phyloP scores from a whole-genome alignment of 1,140 invertebrate species.

The Bacillus rossius region DNA sequence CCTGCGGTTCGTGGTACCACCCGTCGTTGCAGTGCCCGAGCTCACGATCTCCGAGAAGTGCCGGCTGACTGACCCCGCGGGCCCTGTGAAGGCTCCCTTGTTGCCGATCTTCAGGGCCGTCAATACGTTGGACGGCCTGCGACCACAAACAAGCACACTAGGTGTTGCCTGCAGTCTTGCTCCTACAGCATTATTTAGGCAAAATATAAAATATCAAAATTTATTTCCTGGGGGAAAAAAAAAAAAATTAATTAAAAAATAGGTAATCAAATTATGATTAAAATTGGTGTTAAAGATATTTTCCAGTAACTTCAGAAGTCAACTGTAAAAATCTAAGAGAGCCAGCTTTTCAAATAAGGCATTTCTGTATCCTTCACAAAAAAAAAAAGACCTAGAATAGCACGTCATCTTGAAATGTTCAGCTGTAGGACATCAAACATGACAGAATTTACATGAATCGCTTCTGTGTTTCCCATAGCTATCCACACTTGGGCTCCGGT shows the following conservation, averaged over 20 bases:
- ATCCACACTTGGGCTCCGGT: too few relatives aligned
- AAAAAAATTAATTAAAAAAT: neutral
- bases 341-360: too few relatives aligned
- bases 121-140: slow-evolving; percentile 41
- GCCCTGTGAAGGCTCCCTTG: neutral
- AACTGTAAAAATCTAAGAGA: too few relatives aligned
- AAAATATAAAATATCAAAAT: neutral
- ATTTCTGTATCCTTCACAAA: too few relatives aligned
- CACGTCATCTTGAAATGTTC: too few relatives aligned
- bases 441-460: too few relatives aligned
- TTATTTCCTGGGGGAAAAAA: neutral
- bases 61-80: neutral
- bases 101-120: slow-evolving; percentile 40
- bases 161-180: neutral
- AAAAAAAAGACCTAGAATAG: too few relatives aligned
- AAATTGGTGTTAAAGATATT: too few relatives aligned
- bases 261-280: too few relatives aligned
- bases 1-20: slow-evolving; percentile 8
- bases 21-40: slow-evolving; percentile 9
- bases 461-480: too few relatives aligned
- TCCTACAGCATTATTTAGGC: neutral
- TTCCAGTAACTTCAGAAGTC: too few relatives aligned
- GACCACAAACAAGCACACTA: neutral
- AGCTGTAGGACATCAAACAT: too few relatives aligned
- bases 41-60: slow-evolving; percentile 41